Conservation (phyloP, 2,797 vertebrate genomes). For the Enteromius trimaculatus region DNA sequence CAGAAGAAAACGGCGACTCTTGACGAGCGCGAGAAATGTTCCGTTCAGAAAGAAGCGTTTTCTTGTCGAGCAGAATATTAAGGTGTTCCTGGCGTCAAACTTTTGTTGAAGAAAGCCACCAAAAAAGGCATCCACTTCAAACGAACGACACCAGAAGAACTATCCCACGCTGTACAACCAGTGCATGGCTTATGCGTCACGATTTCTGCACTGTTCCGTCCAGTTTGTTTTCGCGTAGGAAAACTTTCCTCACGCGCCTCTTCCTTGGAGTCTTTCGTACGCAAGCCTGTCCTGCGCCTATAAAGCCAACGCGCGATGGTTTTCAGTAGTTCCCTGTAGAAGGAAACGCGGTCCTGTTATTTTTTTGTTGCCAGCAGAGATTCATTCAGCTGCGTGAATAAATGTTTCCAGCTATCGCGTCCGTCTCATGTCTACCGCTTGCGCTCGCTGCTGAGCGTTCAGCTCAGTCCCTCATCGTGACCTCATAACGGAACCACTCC, state of each 20-base stretch:
- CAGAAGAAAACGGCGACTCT: conserved; percentile 53
- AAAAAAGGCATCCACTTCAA: conserved; percentile 51
- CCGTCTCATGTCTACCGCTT: conserved; percentile 60
- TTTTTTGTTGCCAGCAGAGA: conserved; percentile 35
- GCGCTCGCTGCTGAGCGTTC: conserved; percentile 53
- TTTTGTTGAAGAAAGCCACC: conserved; percentile 57
- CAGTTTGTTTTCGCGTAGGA: conserved; percentile 58
- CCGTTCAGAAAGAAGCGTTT: conserved; percentile 50
- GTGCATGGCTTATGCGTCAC: conserved; percentile 61
- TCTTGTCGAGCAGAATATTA: conserved; percentile 50
- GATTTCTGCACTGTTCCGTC: conserved; percentile 57
- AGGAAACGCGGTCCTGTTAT: conserved; percentile 28
- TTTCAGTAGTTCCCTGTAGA: conserved; percentile 33
- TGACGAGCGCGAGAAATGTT: conserved; percentile 50
- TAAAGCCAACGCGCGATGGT: conserved; percentile 16
- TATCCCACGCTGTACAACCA: conserved; percentile 63
- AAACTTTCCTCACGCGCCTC: conserved; percentile 64
- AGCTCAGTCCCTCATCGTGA: conserved; percentile 67
- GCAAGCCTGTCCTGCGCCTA: conserved; percentile 53
- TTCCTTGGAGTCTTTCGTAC: conserved; percentile 43
- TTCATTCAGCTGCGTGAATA: conserved; percentile 57
- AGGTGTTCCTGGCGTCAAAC: conserved; percentile 56
- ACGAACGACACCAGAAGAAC: conserved; percentile 47
- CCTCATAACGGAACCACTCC: conserved; percentile 74
- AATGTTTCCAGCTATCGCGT: conserved; percentile 60